phyloP scores from a whole-genome alignment of 2,888 invertebrate genomes.

The Lasioglossum lativentre region DNA sequence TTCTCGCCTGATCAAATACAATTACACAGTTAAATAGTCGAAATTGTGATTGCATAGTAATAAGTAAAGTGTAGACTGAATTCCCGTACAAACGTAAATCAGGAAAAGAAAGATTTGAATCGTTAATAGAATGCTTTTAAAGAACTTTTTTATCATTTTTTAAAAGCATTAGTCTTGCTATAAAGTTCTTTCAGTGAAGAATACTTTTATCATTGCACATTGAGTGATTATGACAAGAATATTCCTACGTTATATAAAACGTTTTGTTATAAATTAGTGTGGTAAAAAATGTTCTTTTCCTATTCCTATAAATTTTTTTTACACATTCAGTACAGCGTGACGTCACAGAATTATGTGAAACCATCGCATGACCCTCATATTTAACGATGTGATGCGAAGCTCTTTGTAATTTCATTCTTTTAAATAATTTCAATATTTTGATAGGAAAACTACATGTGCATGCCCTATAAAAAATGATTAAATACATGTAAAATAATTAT shows the following conservation, averaged over 20 bases:
- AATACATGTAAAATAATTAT: neutral
- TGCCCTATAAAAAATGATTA: neutral
- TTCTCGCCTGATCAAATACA: neutral
- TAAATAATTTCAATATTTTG: neutral
- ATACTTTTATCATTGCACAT: neutral
- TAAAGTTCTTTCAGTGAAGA: neutral
- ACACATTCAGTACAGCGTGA: neutral
- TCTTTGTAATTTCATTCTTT: neutral
- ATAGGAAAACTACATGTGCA: neutral
- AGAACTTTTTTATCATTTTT: neutral
- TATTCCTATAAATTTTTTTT: neutral
- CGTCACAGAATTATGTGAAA: neutral
- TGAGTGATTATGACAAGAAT: neutral
- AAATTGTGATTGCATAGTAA: neutral
- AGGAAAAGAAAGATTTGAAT: neutral
- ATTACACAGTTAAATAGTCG: neutral
- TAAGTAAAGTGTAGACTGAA: neutral
- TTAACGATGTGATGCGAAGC: neutral
- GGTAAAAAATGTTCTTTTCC: neutral
- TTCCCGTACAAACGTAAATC: neutral
- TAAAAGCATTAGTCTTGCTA: neutral
- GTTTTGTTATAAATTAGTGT: neutral
- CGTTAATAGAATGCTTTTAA: neutral
- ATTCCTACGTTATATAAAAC: neutral
- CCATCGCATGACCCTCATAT: neutral